These are phyloP conservation scores for Coregonus ussuriensis DNA, from an alignment of 2,797 vertebrate genomes.

Conservation along the genomic window DNA sequence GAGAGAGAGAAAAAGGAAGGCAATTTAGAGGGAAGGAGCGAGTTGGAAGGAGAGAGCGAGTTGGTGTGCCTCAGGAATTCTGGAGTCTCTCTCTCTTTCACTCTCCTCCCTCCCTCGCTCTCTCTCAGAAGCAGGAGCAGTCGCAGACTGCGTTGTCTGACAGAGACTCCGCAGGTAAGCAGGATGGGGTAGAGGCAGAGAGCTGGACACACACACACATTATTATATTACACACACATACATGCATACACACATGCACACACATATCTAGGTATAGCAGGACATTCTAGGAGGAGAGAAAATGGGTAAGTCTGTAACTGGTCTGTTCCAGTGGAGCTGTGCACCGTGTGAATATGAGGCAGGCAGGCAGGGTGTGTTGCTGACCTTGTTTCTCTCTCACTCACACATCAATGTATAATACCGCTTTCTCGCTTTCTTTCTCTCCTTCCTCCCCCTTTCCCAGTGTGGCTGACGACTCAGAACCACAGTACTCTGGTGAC, in stretches of 20 bases:
- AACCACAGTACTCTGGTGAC: slow-evolving; percentile 99
- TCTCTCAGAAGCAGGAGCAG: slow-evolving; percentile 40
- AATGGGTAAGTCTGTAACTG: neutral
- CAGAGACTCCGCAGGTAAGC: slow-evolving; percentile 63
- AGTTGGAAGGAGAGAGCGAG: slow-evolving; percentile 23
- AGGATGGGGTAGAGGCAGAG: slow-evolving; percentile 27
- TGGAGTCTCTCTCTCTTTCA: slow-evolving; percentile 36
- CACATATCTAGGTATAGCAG: neutral
- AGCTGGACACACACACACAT: slow-evolving; percentile 12
- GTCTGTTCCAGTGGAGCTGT: neutral
- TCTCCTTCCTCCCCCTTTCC: slow-evolving; percentile 40
- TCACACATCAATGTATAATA: neutral
- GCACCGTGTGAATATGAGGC: slow-evolving; percentile 32
- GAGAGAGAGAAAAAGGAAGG: neutral
- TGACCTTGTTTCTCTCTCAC: slow-evolving; percentile 26
- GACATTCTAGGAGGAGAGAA: slow-evolving; percentile 15
- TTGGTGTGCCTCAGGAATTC: slow-evolving; percentile 58
- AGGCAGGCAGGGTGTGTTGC: slow-evolving; percentile 34
- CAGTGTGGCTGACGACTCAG: slow-evolving; percentile 97
- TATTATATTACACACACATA: neutral
- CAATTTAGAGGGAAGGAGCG: slow-evolving; percentile 17
- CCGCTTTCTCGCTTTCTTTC: slow-evolving; percentile 1
- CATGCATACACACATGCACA: neutral
- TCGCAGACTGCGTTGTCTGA: slow-evolving; percentile 51
- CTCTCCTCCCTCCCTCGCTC: slow-evolving; percentile 48